Percentiles rank a stretch among this genome's conserved stretches.
Conservation (phyloP, 2,797 vertebrate species). For the Manis crassicaudata region DNA sequence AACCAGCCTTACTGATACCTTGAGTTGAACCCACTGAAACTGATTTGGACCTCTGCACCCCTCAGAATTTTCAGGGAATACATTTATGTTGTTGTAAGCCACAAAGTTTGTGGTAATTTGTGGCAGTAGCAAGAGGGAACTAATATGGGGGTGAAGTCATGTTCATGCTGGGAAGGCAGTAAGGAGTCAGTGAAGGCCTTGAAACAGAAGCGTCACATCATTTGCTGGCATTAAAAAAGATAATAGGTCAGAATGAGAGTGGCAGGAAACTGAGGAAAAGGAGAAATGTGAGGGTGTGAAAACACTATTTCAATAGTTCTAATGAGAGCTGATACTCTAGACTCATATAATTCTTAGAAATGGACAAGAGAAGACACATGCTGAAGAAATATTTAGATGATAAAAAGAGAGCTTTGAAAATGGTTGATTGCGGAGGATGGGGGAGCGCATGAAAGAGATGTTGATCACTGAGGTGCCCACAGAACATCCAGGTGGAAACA, state of each 20-base stretch:
- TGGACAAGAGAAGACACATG: background rate
- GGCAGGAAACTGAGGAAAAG: conserved; percentile 11
- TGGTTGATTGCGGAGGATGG: background rate
- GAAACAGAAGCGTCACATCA: background rate
- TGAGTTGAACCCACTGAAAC: background rate
- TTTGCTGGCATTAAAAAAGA: background rate
- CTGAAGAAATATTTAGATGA: background rate
- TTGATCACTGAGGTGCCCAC: background rate
- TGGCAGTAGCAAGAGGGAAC: background rate
- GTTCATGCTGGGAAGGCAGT: background rate
- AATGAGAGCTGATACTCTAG: background rate
- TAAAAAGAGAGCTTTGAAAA: background rate
- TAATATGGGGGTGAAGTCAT: background rate
- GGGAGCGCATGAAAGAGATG: background rate
- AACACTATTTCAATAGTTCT: background rate
- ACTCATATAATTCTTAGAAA: background rate
- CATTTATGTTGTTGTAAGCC: background rate
- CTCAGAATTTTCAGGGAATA: background rate
- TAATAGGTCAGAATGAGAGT: background rate
- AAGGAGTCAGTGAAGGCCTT: background rate
- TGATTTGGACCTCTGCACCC: background rate
- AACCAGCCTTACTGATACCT: background rate
- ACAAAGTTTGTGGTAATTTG: background rate
- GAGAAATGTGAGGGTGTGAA: background rate
- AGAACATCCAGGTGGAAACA: background rate